Evolutionary conservation across 2,113 vertebrate genomes (phyloP), one percentile per base, ranked within the genome.

Genomic region (Perca fluviatilis): DNA sequence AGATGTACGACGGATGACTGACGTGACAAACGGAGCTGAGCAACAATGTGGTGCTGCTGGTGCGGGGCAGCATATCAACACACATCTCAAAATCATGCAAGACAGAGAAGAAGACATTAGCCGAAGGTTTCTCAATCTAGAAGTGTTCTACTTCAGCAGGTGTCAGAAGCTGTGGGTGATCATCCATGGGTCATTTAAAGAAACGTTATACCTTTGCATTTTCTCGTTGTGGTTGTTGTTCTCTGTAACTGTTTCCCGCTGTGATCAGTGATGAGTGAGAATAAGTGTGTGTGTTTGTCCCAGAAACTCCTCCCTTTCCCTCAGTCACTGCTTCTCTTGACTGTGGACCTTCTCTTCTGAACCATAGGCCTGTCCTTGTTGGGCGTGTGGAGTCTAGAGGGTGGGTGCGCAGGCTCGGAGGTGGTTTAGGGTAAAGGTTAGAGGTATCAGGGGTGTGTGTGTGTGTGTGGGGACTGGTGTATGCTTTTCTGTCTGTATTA

Each of bases 391-490:
- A 36, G 58, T 65, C 40, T 18, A 21, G 62, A 76, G 62, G 68
- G 68, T 74, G 73, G 65, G 19, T 65, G 77, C 68, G 30, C 54
- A 21, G 76, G 53, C 65, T 67, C 46, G 33, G 77, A 77, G 80
- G 80, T 82, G 65, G 77, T 62, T 65, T 57, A 58, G 89, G 89
- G 40, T 74, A 89, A 90, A 92, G 89, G 91, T 92, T 74, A 85
- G 74, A 74, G 83, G 85, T 89, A 87, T 87, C 33, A 53, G 67
- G 65, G 87, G 61, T 88, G n/a, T 70, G 23, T 78, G 71, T 82
- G 70, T 79, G 58, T 51, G 33, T 36, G 69, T 60, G 27, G 27
- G 27, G 2, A 27, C 27, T 27, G 27, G 27, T 27, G 27, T 27
- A 27, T 30, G 30, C 30, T 30, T 30, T 3, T 30, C 30, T 5